Evolutionary conservation across 2,797 vertebrate species (phyloP), one percentile per base, ranked within the genome.

Genomic region (Sebastes steindachneri): DNA sequence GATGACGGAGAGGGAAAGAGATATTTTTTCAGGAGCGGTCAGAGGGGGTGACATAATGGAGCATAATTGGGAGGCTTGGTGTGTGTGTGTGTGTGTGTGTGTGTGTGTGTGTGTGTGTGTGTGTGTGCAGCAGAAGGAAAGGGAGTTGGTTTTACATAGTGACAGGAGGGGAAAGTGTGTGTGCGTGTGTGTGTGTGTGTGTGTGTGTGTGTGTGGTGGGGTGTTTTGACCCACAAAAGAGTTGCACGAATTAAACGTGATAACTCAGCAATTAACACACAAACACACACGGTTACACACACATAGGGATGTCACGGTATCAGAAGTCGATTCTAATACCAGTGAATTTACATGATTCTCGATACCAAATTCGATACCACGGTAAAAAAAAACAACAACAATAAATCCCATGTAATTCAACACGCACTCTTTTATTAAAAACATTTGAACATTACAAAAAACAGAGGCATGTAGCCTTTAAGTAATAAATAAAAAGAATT

Each of bases 1-100:
- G 72, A 79, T 25, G 77, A 78, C 66, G 15, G 73, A 58, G 71
- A 73, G 79, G 80, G 77, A 86, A 68, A 78, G 72, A 85, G 82
- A 83, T 95, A 93, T 95, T 96, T 96, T 96, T 96, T 96, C 96
- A 96, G 96, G 96, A 97, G 97, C 95, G 93, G 96, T 96, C 90
- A 96, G 95, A 88, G 75, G 94, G 95, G 97, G 97, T 98, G 97
- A 98, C 97, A 97, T 97, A 97, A 98, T 97, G 96, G 96, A 95
- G 94, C 96, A 93, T 92, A 94, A 97, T 94, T 97, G 96, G 95
- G 92, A 91, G 65, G 53, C 65, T 31, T 23, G 9, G 51, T 68
- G 83, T 69, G 85, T 57, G 96, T 95, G 94, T 3, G 76, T 69
- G 55, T 45, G 59, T 64, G 60, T 65, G 2, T 7, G 76, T 69